Base-by-base conservation (phyloP, 64 coral and sea anemone species). In the Stylophora pistillata region DNA sequence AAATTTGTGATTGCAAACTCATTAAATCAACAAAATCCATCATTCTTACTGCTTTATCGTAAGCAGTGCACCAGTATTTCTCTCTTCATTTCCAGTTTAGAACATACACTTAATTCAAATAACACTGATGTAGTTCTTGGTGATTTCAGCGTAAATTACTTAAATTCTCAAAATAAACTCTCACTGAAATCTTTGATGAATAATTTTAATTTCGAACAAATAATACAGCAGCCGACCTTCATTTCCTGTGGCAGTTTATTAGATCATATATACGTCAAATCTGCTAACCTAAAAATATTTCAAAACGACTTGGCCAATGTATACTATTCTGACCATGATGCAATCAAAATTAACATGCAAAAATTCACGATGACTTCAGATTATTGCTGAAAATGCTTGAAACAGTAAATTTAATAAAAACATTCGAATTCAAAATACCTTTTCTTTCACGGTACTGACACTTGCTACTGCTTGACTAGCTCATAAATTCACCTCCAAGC, bases 381-480 rank as follows among this genome's bases (percentile, higher is more conserved):
- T 87, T 6, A 87, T 63, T 87, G 70, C 71, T 87, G 85, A 87
- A 87, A 87, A 86, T 87, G 85, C 72, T 76, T 87, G 85, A 86
- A 66, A 86, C 84, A 86, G 84, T 86, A 86, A 30, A 72, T 86
- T 86, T 86, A 32, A 86, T 74, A 86, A 47, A 47, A 47, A 47
- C 37, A 47, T 86, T 86, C 84, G 0, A 86, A 66, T 86, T 86
- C 84, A 86, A 86, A 86, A 86, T 86, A 86, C 84, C 84, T 86
- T 86, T 86, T 86, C 84, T 86, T 86, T 86, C 84, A n/a, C n/a
- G 84, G 84, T 73, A 86, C 7, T 52, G 84, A 74, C 53, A 66
- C 84, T 86, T 86, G 69, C 68, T 86, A 1, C 84, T 86, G 66
- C 73, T 12, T 86, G 0, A 74, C 70, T 86, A 86, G 84, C 84